A percentile compares a stretch with the other conserved stretches of the same genome.
phyloP scores from a whole-genome alignment of 1,140 invertebrate genomes.

The Psix sp. region DNA sequence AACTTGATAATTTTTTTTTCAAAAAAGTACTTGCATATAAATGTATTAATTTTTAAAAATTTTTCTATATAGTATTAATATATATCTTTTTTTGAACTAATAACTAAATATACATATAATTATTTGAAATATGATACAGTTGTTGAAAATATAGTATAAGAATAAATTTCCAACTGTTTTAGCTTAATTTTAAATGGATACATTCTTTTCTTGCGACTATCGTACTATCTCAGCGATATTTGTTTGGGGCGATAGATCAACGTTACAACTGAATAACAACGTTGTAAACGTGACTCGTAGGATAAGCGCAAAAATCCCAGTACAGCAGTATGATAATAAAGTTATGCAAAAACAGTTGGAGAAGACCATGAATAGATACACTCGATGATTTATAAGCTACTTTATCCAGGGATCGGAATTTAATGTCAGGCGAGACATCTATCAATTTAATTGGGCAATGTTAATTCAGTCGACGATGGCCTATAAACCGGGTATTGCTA shows the following conservation, averaged over 20 bases:
- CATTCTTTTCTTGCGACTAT: no score
- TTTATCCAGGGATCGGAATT: conserved; percentile 68
- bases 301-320: conserved; percentile 41
- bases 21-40: no score
- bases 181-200: no score
- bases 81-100: no score
- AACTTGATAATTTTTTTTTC: no score
- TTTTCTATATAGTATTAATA: no score
- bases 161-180: no score
- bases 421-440: conserved; percentile 74
- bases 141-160: no score
- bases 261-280: conserved; percentile 43
- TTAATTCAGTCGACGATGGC: conserved; percentile 77
- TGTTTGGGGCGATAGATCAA: conserved; percentile 34
- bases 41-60: no score
- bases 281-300: conserved; percentile 49
- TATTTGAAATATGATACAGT: no score
- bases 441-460: conserved; percentile 78
- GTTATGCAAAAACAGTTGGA: conserved; percentile 53
- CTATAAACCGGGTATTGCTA: conserved; percentile 76
- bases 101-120: no score
- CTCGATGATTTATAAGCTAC: conserved; percentile 71
- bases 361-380: conserved; percentile 57
- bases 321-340: conserved; percentile 38
- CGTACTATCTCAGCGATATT: no score